Percentiles rank a stretch among this genome's conserved stretches.
Conservation (phyloP, 2,888 invertebrate species). For the Zelleria hepariella region DNA sequence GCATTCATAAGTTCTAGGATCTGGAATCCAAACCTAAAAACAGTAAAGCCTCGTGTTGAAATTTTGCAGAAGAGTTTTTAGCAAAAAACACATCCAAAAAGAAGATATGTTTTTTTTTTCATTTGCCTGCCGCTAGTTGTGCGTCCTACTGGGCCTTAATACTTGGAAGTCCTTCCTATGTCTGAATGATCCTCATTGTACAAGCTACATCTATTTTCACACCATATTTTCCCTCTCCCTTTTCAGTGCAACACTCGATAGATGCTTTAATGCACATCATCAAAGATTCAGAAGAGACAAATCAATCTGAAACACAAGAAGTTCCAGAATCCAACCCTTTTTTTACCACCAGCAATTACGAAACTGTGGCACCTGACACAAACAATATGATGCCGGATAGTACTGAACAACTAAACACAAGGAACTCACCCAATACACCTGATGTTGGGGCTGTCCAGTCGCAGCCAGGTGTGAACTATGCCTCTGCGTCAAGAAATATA, state of each 20-base stretch:
- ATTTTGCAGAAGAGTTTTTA: too few species aligned
- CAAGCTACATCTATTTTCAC: neutral
- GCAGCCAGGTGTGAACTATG: constrained; percentile 8
- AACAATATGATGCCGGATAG: neutral
- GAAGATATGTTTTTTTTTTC: too few species aligned
- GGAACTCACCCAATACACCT: neutral
- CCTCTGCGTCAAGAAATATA: constrained; percentile 15
- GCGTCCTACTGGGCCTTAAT: too few species aligned
- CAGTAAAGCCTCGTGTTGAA: too few species aligned
- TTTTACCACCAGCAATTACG: neutral
- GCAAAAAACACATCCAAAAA: too few species aligned
- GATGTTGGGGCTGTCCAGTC: neutral
- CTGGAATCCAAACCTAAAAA: too few species aligned
- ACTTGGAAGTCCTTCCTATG: too few species aligned
- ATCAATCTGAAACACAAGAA: neutral
- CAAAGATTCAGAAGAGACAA: constrained; percentile 17
- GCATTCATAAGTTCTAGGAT: too few species aligned
- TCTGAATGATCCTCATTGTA: too few species aligned
- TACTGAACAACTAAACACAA: neutral
- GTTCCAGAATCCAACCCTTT: neutral
- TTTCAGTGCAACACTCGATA: constrained; percentile 35
- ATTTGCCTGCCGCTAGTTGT: too few species aligned
- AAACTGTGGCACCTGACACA: neutral
- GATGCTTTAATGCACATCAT: constrained; percentile 39
- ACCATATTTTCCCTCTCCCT: constrained; percentile 3